These are phyloP conservation scores for Epiperipatus broadwayi DNA, from an alignment of 2,888 invertebrate genomes.

Conservation along the genomic window DNA sequence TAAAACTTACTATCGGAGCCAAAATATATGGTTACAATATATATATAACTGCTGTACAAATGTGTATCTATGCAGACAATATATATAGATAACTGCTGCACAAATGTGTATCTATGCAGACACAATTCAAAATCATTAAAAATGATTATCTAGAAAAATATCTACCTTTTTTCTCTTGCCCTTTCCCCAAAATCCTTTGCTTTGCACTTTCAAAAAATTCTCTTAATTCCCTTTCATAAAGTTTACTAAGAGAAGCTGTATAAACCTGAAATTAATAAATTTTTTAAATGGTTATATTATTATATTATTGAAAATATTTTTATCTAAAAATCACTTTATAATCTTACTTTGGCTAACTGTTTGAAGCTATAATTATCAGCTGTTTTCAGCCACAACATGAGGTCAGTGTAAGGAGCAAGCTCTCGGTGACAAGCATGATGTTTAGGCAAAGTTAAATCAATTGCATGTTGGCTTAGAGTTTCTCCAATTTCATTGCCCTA, in stretches of 20 bases:
- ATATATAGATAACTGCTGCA: too few relatives aligned
- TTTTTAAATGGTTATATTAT: conserved; percentile 1
- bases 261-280: conserved; percentile 37
- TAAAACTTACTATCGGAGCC: too few relatives aligned
- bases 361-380: conserved; percentile 59
- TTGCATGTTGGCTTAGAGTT: conserved; percentile 29
- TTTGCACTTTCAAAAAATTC: conserved; percentile 56
- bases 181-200: conserved; percentile 31
- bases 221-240: conserved; percentile 66
- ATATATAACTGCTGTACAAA: too few relatives aligned
- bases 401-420: conserved; percentile 61
- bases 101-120: too few relatives aligned
- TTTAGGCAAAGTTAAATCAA: conserved; percentile 44
- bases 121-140: too few relatives aligned
- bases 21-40: too few relatives aligned
- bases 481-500: conserved; percentile 51
- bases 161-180: conserved; percentile 17
- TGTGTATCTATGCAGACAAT: too few relatives aligned
- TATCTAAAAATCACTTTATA: conserved; percentile 15
- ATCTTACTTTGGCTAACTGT: conserved; percentile 43
- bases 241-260: conserved; percentile 57
- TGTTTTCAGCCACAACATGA: conserved; percentile 76
- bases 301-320: conserved; percentile 11
- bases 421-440: conserved; percentile 64
- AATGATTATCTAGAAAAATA: too few relatives aligned